Percentiles rank a stretch among this genome's conserved stretches.
phyloP scores from a whole-genome alignment of 2,113 vertebrate genomes.

The Hippoglossus stenolepis region DNA sequence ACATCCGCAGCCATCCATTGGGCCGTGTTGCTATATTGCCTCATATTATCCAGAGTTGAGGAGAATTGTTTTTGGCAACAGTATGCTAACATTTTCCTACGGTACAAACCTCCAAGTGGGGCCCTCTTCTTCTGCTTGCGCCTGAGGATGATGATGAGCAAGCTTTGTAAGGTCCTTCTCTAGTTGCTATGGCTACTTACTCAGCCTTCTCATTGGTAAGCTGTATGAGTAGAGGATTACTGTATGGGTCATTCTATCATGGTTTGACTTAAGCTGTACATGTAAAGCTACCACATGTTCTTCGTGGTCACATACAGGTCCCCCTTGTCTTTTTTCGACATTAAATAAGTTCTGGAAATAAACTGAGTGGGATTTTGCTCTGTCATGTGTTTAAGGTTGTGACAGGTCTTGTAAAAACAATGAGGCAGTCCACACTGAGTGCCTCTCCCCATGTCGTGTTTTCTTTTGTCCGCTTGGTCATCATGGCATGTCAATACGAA shows the following conservation, averaged over 20 bases:
- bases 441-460: conserved; percentile 67
- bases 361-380: conserved; percentile 45
- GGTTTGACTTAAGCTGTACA: conserved; percentile 32
- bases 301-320: conserved; percentile 13
- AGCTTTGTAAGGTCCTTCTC: conserved; percentile 38
- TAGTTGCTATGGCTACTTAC: conserved; percentile 47
- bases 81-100: conserved; percentile 80
- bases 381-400: conserved; percentile 60
- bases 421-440: conserved; percentile 56
- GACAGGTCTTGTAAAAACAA: conserved; percentile 71
- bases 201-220: conserved; percentile 26
- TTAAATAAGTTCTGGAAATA: conserved; percentile 65
- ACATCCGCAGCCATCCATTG: conserved; percentile 84
- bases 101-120: conserved; percentile 74
- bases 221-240: conserved; percentile 44
- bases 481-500: conserved; percentile 74
- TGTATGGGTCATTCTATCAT: conserved; percentile 28
- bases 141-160: conserved; percentile 58
- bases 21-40: conserved; percentile 81
- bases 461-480: conserved; percentile 77
- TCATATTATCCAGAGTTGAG: conserved; percentile 84
- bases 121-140: conserved; percentile 56
- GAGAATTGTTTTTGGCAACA: conserved; percentile 85
- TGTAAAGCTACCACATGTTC: conserved; percentile 35
- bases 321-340: conserved; percentile 36